These are phyloP conservation scores for Periophthalmodon schlosseri DNA, from an alignment of 2,113 vertebrate genomes.

Conservation along the genomic window DNA sequence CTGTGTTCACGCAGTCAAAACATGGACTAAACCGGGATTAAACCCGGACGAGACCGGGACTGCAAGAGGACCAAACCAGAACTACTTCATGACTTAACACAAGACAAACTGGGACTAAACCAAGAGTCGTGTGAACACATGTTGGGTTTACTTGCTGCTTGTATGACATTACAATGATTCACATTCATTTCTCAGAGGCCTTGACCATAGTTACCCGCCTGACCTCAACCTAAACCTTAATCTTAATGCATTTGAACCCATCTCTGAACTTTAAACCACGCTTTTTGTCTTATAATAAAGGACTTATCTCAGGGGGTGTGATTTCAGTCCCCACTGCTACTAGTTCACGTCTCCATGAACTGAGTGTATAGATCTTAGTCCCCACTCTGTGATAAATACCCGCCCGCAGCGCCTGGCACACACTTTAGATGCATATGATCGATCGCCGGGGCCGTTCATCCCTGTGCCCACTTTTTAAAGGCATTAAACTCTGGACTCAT, in stretches of 20 bases:
- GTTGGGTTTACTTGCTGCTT: too few relatives aligned
- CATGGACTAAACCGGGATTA: background rate
- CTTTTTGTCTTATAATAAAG: background rate
- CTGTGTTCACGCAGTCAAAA: background rate
- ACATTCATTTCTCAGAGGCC: too few relatives aligned
- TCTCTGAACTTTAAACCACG: background rate
- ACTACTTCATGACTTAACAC: too few relatives aligned
- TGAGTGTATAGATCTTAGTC: background rate
- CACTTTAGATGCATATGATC: slow-evolving; percentile 29
- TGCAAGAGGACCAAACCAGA: too few relatives aligned
- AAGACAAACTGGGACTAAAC: too few relatives aligned
- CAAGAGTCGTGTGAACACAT: too few relatives aligned
- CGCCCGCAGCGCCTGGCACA: background rate
- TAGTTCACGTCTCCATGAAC: background rate
- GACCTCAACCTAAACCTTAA: too few relatives aligned
- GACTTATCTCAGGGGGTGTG: too few relatives aligned
- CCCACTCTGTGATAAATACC: background rate
- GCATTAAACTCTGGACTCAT: slow-evolving; percentile 70
- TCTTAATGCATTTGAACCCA: background rate
- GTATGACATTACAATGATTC: too few relatives aligned
- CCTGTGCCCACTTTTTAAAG: slow-evolving; percentile 59
- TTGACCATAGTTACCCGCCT: too few relatives aligned
- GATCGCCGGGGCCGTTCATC: slow-evolving; percentile 51
- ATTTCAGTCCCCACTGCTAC: background rate
- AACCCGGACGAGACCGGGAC: background rate